A percentile compares a stretch with the other conserved stretches of the same genome.
Conservation (phyloP, 2,113 vertebrate genomes). For the Nesoenas mayeri region DNA sequence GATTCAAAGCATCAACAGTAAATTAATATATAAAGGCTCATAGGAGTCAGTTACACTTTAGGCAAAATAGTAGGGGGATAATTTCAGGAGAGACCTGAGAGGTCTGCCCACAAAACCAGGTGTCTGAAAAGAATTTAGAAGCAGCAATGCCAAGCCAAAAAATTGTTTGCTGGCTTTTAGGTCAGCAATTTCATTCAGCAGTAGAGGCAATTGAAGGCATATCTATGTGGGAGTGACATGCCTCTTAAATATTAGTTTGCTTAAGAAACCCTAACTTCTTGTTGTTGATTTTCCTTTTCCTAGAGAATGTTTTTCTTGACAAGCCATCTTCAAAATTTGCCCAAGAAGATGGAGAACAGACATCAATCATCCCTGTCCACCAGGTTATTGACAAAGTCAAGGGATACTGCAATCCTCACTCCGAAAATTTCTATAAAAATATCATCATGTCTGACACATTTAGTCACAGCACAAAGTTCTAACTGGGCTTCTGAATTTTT, state of each 20-base stretch:
- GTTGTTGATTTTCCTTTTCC: slow-evolving; percentile 57
- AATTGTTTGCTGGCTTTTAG: neutral
- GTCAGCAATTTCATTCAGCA: neutral
- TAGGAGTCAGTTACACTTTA: neutral
- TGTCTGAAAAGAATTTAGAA: neutral
- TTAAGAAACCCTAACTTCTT: slow-evolving; percentile 39
- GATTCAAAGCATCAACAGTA: neutral
- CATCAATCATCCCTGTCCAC: slow-evolving; percentile 90
- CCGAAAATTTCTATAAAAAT: slow-evolving; percentile 97
- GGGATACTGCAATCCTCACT: slow-evolving; percentile 88
- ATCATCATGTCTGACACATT: slow-evolving; percentile 93
- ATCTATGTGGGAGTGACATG: neutral
- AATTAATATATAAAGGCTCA: neutral
- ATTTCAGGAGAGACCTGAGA: neutral
- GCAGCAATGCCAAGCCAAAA: neutral
- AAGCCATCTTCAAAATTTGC: slow-evolving; percentile 82
- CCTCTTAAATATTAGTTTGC: neutral
- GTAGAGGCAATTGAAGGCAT: neutral
- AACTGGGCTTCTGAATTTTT: slow-evolving; percentile 4
- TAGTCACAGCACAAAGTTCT: slow-evolving; percentile 92
- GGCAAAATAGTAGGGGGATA: neutral
- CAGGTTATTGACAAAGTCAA: slow-evolving; percentile 95
- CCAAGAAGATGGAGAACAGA: slow-evolving; percentile 83
- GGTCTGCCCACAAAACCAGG: neutral
- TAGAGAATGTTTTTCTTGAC: slow-evolving; percentile 82